A percentile compares a stretch with the other conserved stretches of the same genome.
Evolutionary conservation across 2,888 invertebrate species (phyloP).

Genomic region (Koerneria pararmatus): DNA sequence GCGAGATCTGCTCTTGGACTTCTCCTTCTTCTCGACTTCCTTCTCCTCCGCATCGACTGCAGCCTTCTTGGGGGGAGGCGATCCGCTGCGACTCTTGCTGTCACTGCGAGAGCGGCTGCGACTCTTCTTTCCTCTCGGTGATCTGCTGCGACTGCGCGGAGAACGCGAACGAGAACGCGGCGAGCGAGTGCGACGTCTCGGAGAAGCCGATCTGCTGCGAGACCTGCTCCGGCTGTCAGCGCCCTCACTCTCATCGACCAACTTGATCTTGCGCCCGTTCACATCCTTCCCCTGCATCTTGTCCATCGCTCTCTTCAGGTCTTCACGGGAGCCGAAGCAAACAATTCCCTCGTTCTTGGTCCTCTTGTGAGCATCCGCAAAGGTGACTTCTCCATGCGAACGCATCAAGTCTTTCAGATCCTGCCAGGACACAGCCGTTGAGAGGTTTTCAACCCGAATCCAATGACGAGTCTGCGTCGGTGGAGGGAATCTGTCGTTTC

Average conservation of each 20-base stretch:
- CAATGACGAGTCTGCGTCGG: slow-evolving; percentile 95
- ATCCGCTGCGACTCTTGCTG: too few relatives aligned
- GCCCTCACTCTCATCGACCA: slow-evolving; percentile 94
- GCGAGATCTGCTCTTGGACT: too few relatives aligned
- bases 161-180: too few relatives aligned
- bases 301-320: slow-evolving; percentile 92
- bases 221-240: too few relatives aligned
- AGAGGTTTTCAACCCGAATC: slow-evolving; percentile 92
- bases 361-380: slow-evolving; percentile 94
- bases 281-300: slow-evolving; percentile 91
- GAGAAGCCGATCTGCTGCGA: too few relatives aligned
- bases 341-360: slow-evolving; percentile 81
- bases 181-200: too few relatives aligned
- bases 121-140: too few relatives aligned
- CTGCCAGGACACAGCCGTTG: slow-evolving; percentile 97
- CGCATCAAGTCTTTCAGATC: slow-evolving; percentile 99
- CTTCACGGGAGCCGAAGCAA: slow-evolving; percentile 88
- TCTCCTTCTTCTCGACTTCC: too few relatives aligned
- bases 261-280: slow-evolving; percentile 84
- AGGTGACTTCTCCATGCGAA: slow-evolving; percentile 96
- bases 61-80: too few relatives aligned
- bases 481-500: slow-evolving; percentile 91
- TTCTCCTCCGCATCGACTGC: too few relatives aligned
- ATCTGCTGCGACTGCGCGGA: too few relatives aligned
- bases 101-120: neutral